Conservation (phyloP, 2,797 vertebrate species). For the Macropodus opercularis region DNA sequence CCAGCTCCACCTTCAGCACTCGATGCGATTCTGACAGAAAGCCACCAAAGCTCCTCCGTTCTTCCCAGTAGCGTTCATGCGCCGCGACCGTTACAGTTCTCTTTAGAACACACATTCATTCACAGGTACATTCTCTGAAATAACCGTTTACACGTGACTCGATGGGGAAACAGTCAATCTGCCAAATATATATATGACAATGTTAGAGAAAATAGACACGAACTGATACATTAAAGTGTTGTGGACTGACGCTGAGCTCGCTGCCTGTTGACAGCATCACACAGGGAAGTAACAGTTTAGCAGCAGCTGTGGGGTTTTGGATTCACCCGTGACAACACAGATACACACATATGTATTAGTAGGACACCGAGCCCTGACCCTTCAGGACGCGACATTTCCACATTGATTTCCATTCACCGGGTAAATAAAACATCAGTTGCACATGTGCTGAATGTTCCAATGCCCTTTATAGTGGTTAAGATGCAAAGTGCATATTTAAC, state of each 20-base stretch:
- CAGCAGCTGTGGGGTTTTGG: constrained; percentile 83
- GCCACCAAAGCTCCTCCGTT: too few relatives aligned
- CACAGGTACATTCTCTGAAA: constrained; percentile 85
- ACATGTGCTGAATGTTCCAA: constrained; percentile 82
- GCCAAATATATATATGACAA: constrained; percentile 55
- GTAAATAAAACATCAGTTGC: constrained; percentile 74
- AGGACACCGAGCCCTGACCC: constrained; percentile 70
- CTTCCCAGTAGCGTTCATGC: constrained; percentile 63
- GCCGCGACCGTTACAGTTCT: constrained; percentile 62
- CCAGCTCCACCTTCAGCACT: constrained; percentile 67
- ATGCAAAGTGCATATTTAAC: constrained; percentile 86
- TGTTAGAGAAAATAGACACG: constrained; percentile 55
- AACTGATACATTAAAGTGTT: constrained; percentile 53
- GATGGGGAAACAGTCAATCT: constrained; percentile 72
- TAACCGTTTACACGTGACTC: constrained; percentile 74
- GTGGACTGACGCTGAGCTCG: constrained; percentile 62
- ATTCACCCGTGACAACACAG: constrained; percentile 78
- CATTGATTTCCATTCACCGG: constrained; percentile 63
- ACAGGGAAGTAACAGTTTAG: constrained; percentile 79
- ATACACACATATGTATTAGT: constrained; percentile 74
- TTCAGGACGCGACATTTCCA: constrained; percentile 64
- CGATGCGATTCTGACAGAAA: too few relatives aligned
- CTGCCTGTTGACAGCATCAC: constrained; percentile 64
- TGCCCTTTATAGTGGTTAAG: constrained; percentile 87
- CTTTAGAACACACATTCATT: constrained; percentile 79